phyloP scores from a whole-genome alignment of 2,888 invertebrate genomes.

The Rapana venosa region DNA sequence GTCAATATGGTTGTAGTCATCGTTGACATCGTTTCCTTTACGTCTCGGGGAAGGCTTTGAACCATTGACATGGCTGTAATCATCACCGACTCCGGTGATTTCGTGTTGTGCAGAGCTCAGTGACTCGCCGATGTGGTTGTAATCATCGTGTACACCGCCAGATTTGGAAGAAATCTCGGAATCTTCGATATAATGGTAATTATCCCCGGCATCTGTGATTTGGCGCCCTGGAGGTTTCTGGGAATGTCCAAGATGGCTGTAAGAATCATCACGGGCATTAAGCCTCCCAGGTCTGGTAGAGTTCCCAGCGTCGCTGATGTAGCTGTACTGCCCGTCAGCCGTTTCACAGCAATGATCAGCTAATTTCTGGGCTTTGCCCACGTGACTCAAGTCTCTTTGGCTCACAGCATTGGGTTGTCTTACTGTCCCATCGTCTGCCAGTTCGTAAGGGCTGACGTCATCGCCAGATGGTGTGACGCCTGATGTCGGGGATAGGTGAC shows the following conservation, averaged over 20 bases:
- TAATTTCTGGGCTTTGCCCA: neutral
- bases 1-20: neutral
- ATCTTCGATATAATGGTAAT: neutral
- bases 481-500: no score
- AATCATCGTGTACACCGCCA: neutral
- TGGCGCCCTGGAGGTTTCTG: neutral
- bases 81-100: no score
- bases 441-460: neutral
- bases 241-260: neutral
- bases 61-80: neutral
- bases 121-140: neutral
- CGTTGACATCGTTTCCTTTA: neutral
- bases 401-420: neutral
- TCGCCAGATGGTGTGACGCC: neutral
- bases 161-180: neutral
- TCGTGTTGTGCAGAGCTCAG: neutral
- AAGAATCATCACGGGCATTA: neutral
- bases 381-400: neutral
- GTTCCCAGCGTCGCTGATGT: neutral
- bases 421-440: neutral
- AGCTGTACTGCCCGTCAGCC: neutral
- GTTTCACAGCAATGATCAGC: neutral
- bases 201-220: neutral
- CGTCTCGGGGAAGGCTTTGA: neutral
- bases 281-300: neutral